A percentile compares a stretch with the other conserved stretches of the same genome.
Conservation (phyloP, 2,888 invertebrate genomes). For the Cepaea hortensis region DNA sequence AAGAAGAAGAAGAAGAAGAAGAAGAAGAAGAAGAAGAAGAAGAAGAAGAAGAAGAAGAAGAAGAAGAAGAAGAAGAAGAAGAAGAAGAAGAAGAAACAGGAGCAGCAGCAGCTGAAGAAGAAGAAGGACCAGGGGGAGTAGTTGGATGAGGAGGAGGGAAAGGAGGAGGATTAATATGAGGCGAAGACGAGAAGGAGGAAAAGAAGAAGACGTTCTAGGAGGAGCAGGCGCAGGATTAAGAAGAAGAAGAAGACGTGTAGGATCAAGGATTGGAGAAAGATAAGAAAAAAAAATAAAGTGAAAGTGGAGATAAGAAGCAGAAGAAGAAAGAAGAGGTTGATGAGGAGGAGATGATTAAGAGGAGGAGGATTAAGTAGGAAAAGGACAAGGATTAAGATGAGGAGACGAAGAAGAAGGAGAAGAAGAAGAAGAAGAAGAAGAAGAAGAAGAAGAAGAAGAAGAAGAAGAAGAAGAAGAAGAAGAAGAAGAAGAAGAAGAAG, state of each 20-base stretch:
- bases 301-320: background rate
- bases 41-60: background rate
- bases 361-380: too few relatives aligned
- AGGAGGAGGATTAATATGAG: background rate
- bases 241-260: background rate
- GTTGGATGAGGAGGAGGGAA: background rate
- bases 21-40: too few relatives aligned
- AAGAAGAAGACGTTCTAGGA: background rate
- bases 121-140: background rate
- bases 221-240: background rate
- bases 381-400: background rate
- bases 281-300: background rate
- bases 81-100: too few relatives aligned
- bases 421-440: background rate
- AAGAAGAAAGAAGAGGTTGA: too few relatives aligned
- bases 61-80: background rate
- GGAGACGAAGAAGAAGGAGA: background rate
- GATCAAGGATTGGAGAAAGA: background rate
- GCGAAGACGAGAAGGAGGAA: background rate
- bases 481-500: too few relatives aligned
- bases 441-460: background rate
- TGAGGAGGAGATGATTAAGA: too few relatives aligned
- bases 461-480: too few relatives aligned
- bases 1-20: too few relatives aligned
- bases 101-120: background rate